These are phyloP conservation scores for Sclerurus mexicanus DNA, from an alignment of 2,113 vertebrate genomes.

Conservation along the genomic window DNA sequence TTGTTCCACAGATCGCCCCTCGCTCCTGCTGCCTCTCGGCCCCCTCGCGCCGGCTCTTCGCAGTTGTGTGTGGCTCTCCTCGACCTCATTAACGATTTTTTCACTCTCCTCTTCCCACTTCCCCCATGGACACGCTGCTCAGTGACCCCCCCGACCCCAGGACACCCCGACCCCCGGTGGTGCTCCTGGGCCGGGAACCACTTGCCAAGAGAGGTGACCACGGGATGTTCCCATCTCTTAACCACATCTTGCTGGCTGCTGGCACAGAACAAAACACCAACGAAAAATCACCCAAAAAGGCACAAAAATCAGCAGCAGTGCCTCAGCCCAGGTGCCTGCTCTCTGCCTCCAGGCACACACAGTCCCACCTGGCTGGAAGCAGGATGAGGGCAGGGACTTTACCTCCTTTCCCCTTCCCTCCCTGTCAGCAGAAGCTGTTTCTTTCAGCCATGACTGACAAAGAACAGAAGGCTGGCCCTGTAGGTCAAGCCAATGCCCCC, in stretches of 20 bases:
- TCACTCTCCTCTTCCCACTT: too few species aligned
- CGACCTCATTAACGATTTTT: rapidly evolving
- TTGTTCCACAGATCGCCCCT: rapidly evolving
- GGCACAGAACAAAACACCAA: rapidly evolving
- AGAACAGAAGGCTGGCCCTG: rapidly evolving
- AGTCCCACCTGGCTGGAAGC: rapidly evolving
- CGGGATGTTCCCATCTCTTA: not conserved
- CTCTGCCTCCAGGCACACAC: rapidly evolving
- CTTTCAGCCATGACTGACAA: not conserved
- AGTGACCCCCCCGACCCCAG: not conserved
- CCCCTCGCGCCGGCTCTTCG: not conserved
- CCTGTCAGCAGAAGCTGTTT: not conserved
- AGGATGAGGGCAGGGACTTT: too few species aligned
- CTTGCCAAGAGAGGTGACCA: rapidly evolving
- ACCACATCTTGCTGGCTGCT: not conserved
- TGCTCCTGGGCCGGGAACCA: not conserved
- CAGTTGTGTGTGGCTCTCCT: too few species aligned
- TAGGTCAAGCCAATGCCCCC: rapidly evolving
- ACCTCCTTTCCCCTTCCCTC: rapidly evolving
- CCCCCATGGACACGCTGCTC: not conserved
- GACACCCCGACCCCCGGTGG: not conserved
- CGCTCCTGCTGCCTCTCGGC: not conserved
- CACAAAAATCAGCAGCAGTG: not conserved
- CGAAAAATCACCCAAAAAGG: not conserved
- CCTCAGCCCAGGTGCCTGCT: rapidly evolving